Base-by-base conservation (phyloP, 1,140 invertebrate species). In the Chrysopa pallens region DNA sequence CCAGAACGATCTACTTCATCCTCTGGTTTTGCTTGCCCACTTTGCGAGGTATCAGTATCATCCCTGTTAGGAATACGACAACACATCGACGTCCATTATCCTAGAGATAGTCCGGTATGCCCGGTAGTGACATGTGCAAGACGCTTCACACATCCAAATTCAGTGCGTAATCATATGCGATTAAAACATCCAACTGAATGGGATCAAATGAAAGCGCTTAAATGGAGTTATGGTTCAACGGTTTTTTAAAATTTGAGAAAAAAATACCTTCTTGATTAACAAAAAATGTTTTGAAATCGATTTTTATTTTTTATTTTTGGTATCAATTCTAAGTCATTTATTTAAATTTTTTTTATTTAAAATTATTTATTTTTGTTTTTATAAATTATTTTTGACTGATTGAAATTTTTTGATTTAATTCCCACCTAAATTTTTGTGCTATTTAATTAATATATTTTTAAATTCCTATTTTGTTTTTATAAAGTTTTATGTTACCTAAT, bases 101-200 rank as follows among this genome's bases (percentile, higher is more conserved):
- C 82, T 6, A 71, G 80, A 47, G 81, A 84, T 60, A 83, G 78
- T 58, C 78, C 79, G 31, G 70, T 74, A 33, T 84, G 82, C 62
- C 81, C 81, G 7, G 81, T 85, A 29, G 62, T 70, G 15, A 65
- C 72, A 39, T 86, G 82, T 57, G 72, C 74, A 31, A 72, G 80
- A 47, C 70, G 69, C 43, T 84, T 84, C 60, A 70, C 76, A 33
- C 81, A 86, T 62, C 81, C 81, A 6, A 86, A 84, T 60, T 83
- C 79, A 33, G 80, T 84, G 29, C 69, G 81, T 46, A 86, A 85
- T 60, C 81, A 85, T 59, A 84, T 85, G 81, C 67, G 81, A 46
- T 71, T 78, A 46, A 85, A 84, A 60, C 83, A 84, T 60, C 70
- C 77, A 1, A 60, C 72, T 45, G 75, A 83, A 53, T 84, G 81